Conservation (phyloP, 2,113 vertebrate genomes). For the Abramis brama region DNA sequence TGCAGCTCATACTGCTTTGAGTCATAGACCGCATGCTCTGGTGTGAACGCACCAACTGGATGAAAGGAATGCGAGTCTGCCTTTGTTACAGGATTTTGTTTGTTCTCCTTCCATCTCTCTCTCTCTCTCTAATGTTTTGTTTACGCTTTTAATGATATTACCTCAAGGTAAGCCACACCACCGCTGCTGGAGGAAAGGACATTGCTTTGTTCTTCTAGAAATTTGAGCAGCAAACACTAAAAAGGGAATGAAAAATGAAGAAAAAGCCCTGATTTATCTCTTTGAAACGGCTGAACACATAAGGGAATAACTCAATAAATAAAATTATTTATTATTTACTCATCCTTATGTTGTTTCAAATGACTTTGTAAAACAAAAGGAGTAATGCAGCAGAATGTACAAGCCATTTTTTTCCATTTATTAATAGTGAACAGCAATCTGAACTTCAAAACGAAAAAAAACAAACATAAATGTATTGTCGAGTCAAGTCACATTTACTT, state of each 20-base stretch:
- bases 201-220: constrained; percentile 4
- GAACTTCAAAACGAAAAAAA: not conserved
- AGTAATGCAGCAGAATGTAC: not conserved
- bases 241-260: not conserved
- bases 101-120: constrained; percentile 34
- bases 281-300: not conserved
- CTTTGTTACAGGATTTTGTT: constrained; percentile 48
- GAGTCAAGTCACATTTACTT: no score
- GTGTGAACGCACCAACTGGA: constrained; percentile 23
- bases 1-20: not conserved
- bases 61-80: constrained; percentile 51
- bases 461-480: no score
- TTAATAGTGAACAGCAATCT: not conserved
- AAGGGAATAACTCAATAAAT: not conserved
- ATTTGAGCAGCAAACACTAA: not conserved
- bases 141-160: constrained; percentile 30
- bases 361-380: not conserved
- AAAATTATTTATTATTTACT: not conserved
- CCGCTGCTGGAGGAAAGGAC: constrained; percentile 7
- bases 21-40: constrained; percentile 16
- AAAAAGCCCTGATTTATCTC: not conserved
- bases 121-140: constrained; percentile 29
- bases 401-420: not conserved
- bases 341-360: not conserved
- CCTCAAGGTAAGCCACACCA: constrained; percentile 31